Conservation (phyloP, 2,113 vertebrate species). For the Peucedramus taeniatus region DNA sequence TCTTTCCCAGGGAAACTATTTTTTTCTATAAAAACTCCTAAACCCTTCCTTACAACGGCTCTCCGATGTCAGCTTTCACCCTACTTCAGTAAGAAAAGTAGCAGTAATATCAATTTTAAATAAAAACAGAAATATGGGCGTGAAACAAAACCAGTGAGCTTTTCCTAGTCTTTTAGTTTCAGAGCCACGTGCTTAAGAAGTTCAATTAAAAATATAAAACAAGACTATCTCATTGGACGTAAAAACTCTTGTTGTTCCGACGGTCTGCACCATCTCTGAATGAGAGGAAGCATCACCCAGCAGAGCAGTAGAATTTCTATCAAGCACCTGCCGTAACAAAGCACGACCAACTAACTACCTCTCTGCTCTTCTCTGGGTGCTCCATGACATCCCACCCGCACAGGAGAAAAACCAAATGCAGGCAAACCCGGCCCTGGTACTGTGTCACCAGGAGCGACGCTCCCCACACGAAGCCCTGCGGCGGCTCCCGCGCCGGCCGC, state of each 20-base stretch:
- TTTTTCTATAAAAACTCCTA: background rate
- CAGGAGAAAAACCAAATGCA: accelerated
- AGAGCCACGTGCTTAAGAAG: background rate
- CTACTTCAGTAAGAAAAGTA: background rate
- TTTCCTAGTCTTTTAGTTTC: background rate
- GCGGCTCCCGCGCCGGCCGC: background rate
- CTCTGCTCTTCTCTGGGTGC: background rate
- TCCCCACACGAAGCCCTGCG: accelerated
- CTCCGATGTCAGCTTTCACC: background rate
- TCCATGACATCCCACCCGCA: accelerated
- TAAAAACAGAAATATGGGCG: background rate
- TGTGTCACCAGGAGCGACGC: background rate
- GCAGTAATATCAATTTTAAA: background rate
- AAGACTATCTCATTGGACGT: background rate
- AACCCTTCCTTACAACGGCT: background rate
- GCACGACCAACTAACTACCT: accelerated
- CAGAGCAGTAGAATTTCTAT: background rate
- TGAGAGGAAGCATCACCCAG: accelerated
- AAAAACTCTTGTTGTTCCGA: accelerated
- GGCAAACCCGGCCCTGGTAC: accelerated
- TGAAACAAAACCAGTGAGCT: background rate
- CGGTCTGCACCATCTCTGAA: background rate
- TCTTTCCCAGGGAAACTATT: background rate
- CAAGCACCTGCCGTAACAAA: background rate
- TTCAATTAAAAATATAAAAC: background rate